These are phyloP conservation scores for Herpetotheres cachinnans DNA, from an alignment of 2,113 vertebrate species.

Conservation along the genomic window DNA sequence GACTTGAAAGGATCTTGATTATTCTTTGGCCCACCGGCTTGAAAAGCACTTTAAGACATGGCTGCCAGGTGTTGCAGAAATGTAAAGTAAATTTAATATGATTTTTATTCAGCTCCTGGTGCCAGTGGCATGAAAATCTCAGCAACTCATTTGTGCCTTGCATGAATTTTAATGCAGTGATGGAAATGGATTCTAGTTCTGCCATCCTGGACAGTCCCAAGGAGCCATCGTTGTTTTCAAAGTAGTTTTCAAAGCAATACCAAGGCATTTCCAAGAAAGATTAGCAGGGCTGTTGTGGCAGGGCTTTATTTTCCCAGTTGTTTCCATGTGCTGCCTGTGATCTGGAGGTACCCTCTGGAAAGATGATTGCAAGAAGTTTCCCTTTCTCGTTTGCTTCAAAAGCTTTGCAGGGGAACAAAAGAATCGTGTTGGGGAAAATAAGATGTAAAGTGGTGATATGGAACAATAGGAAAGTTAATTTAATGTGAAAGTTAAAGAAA, in stretches of 20 bases:
- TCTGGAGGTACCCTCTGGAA: background rate
- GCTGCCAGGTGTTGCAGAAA: background rate
- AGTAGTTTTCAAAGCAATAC: background rate
- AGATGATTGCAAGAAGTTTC: background rate
- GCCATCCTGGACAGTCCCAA: background rate
- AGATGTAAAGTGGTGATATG: background rate
- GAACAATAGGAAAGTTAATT: background rate
- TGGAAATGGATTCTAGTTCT: background rate
- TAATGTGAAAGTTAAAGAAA: background rate
- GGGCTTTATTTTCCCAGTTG: background rate
- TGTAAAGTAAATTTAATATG: background rate
- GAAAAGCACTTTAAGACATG: background rate
- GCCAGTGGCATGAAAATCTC: background rate
- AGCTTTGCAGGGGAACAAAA: slow-evolving; percentile 12
- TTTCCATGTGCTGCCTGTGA: background rate
- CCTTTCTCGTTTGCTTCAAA: slow-evolving; percentile 18
- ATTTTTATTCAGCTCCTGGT: slow-evolving; percentile 1
- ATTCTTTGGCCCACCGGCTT: background rate
- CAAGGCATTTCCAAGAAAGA: background rate
- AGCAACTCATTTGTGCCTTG: background rate
- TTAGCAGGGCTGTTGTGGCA: background rate
- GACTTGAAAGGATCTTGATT: background rate
- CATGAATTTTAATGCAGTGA: background rate
- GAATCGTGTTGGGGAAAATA: background rate
- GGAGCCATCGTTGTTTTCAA: background rate